Conservation (phyloP, 2,888 invertebrate species). For the Gymnoscelis rufifasciata region DNA sequence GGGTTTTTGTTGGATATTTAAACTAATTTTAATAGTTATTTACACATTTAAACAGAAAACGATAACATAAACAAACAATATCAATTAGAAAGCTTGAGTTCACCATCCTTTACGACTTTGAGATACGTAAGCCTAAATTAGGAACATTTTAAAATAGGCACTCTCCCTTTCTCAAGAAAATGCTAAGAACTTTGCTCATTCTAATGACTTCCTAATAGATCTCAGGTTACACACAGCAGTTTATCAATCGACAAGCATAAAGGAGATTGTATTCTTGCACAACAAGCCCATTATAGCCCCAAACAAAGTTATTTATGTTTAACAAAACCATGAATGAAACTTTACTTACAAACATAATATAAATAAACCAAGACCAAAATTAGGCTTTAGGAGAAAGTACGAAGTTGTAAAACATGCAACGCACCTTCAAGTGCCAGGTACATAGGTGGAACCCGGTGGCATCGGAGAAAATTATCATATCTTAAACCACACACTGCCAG, state of each 20-base stretch:
- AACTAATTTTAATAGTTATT: too few species aligned
- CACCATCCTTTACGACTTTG: too few species aligned
- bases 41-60: too few species aligned
- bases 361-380: constrained; percentile 5
- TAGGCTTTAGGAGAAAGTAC: constrained; percentile 11
- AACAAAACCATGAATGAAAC: constrained; percentile 11
- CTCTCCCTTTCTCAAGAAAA: neutral
- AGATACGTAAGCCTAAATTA: too few species aligned
- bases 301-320: constrained; percentile 47
- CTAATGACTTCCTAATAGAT: neutral
- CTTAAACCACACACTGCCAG: constrained; percentile 64
- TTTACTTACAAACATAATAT: constrained; percentile 10
- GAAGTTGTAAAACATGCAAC: constrained; percentile 40
- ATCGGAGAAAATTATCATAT: constrained; percentile 70
- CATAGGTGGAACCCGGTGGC: constrained; percentile 72
- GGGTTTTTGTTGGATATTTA: too few species aligned
- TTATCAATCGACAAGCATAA: constrained; percentile 14
- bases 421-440: constrained; percentile 69
- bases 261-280: constrained; percentile 33
- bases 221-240: constrained; percentile 6
- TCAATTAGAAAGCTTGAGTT: too few species aligned
- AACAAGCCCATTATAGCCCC: constrained; percentile 46
- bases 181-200: neutral
- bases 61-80: too few species aligned
- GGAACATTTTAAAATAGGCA: too few species aligned